Evolutionary conservation across 2,888 invertebrate genomes (phyloP).

Genomic region (Gandaritis pyraliata): DNA sequence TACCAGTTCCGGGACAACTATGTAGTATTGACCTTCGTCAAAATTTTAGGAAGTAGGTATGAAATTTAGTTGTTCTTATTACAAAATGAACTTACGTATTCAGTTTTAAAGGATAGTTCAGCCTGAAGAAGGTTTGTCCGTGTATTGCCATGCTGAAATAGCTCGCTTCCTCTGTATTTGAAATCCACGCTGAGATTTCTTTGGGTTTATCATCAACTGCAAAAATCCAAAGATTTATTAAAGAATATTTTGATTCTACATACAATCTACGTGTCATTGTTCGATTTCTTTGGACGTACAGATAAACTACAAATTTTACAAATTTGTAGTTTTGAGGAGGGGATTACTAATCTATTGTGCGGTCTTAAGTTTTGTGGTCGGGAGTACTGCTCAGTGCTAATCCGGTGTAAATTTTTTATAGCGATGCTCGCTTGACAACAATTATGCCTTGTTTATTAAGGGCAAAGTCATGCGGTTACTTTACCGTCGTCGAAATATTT

Average conservation of each 20-base stretch:
- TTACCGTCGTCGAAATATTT: too few relatives aligned
- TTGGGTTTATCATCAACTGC: constrained; percentile 89
- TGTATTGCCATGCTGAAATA: constrained; percentile 92
- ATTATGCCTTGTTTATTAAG: too few relatives aligned
- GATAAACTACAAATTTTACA: not conserved
- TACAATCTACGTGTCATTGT: not conserved
- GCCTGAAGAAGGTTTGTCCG: constrained; percentile 92
- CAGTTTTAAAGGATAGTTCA: constrained; percentile 78
- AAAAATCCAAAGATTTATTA: constrained; percentile 26
- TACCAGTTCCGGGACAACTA: too few relatives aligned
- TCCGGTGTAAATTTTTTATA: too few relatives aligned
- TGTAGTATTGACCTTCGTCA: too few relatives aligned
- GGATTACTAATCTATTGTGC: too few relatives aligned
- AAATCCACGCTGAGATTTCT: constrained; percentile 91
- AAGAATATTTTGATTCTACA: not conserved
- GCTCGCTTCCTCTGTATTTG: constrained; percentile 91
- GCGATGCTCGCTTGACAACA: too few relatives aligned
- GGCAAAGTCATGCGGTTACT: too few relatives aligned
- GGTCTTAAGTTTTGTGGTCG: too few relatives aligned
- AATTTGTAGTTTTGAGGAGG: too few relatives aligned
- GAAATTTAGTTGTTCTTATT: not conserved
- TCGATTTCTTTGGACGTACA: not conserved
- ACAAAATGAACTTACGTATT: constrained; percentile 68
- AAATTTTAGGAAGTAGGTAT: too few relatives aligned
- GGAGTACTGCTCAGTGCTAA: too few relatives aligned